These are phyloP conservation scores for Cactoblastis cactorum DNA, from an alignment of 2,888 invertebrate species.

Conservation along the genomic window DNA sequence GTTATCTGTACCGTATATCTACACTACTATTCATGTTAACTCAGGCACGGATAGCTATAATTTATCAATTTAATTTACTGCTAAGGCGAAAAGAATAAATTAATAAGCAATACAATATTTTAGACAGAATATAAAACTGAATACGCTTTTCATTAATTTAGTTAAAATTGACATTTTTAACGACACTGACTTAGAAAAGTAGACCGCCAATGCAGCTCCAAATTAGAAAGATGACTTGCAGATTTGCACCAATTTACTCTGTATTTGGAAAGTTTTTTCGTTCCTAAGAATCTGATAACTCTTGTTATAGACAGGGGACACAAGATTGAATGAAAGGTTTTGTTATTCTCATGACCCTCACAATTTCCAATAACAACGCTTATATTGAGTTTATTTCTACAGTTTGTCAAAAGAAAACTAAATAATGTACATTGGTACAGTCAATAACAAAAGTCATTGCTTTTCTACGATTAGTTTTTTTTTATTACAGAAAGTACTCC, in stretches of 20 bases:
- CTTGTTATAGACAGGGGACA: slow-evolving; percentile 2
- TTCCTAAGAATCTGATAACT: slow-evolving; percentile 1
- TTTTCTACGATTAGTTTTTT: too few species aligned
- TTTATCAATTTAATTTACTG: too few species aligned
- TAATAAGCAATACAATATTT: too few species aligned
- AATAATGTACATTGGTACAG: too few species aligned
- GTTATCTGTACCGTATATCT: too few species aligned
- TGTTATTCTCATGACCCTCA: slow-evolving; percentile 15
- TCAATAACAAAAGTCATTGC: too few species aligned
- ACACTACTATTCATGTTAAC: too few species aligned
- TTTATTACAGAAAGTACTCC: too few species aligned
- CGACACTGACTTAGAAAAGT: slow-evolving; percentile 22
- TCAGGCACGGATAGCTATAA: too few species aligned
- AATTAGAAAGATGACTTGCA: slow-evolving; percentile 34
- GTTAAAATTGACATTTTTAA: slow-evolving; percentile 22
- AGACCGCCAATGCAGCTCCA: slow-evolving; percentile 22
- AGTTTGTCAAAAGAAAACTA: background rate
- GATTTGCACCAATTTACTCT: slow-evolving; percentile 28
- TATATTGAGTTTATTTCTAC: slow-evolving; percentile 4
- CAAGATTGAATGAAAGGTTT: slow-evolving; percentile 12
- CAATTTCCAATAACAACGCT: slow-evolving; percentile 17
- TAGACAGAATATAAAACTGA: too few species aligned
- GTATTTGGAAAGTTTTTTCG: slow-evolving; percentile 20
- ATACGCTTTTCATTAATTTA: slow-evolving; percentile 18
- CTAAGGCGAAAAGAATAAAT: too few species aligned